Base-by-base conservation (phyloP, 2,113 vertebrate species). In the Elaphurus davidianus region DNA sequence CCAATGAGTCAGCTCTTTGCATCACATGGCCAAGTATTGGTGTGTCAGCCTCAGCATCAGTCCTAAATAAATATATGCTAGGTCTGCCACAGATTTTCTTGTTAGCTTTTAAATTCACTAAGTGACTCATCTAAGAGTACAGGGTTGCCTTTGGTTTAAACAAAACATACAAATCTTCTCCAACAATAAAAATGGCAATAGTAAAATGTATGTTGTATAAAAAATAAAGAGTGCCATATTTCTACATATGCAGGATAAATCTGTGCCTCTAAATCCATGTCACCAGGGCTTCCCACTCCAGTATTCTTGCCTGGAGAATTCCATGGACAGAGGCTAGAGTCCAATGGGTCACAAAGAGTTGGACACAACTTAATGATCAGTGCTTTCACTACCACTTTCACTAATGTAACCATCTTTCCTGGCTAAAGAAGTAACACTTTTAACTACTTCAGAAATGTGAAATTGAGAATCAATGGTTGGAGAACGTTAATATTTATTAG, bases 281-380 rank as follows among this genome's bases (percentile, higher is more conserved):
- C 64, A 71, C n/a, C 64, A 36, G 17, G n/a, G 9, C 9, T 71
- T 71, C 64, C n/a, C 64, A 71, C n/a, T 71, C n/a, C 8, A 71
- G 17, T 36, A 21, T 71, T 71, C 64, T 71, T 36, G 17, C n/a
- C 64, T 36, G 17, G 8, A 71, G 19, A 36, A 71, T 36, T 36
- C n/a, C n/a, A 71, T 36, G 64, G 17, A 36, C 64, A 71, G 17
- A 36, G 9, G n/a, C 17, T 71, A 71, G 9, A 36, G 64, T 36
- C 9, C n/a, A 71, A 5, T 0, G 0, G n/a, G 64, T 71, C n/a
- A 71, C 17, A 71, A 71, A 36, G 64, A 71, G 17, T 36, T 36
- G 17, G n/a, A 36, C n/a, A 21, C 1, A 1, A 36, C n/a, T 71
- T n/a, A 36, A 21, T 0, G 2, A 36, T 21, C 16, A 21, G 6